These are phyloP conservation scores for pig (Sus scrofa) DNA, from an alignment of 2,113 vertebrate species.

Conservation along the genomic window DNA sequence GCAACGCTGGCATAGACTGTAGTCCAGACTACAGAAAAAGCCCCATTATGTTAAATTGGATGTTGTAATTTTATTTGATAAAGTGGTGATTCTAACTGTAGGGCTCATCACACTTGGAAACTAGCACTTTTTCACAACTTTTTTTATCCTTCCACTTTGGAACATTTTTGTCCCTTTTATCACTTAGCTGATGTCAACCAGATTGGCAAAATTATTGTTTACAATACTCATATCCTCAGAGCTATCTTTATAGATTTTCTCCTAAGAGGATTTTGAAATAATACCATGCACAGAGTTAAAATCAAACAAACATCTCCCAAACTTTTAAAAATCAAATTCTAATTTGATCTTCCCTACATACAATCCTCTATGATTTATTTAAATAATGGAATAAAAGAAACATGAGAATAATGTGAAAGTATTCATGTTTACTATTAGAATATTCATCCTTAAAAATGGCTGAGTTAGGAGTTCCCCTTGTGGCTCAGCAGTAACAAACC, in stretches of 20 bases:
- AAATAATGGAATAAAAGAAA: background rate
- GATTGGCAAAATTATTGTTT: conserved; percentile 67
- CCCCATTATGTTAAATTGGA: background rate
- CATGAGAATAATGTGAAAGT: background rate
- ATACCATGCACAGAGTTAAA: conserved; percentile 43
- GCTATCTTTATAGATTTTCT: conserved; percentile 32
- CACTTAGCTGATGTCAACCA: conserved; percentile 20
- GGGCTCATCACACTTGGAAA: conserved; percentile 23
- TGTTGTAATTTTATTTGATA: conserved; percentile 42
- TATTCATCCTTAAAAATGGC: conserved; percentile 58
- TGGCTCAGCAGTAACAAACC: too few relatives aligned
- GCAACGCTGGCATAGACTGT: background rate
- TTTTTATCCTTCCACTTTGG: conserved; percentile 44
- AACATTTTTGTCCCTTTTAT: background rate
- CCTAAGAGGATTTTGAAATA: conserved; percentile 54
- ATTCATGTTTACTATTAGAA: conserved; percentile 18
- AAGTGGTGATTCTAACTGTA: conserved; percentile 30
- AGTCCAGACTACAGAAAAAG: background rate
- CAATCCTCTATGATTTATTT: background rate
- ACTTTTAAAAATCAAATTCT: conserved; percentile 19
- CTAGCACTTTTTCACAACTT: conserved; percentile 5
- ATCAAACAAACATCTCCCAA: conserved; percentile 20
- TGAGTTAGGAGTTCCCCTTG: background rate
- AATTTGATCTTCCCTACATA: background rate
- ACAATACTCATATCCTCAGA: background rate